Percentiles rank a stretch among this genome's conserved stretches.
These are phyloP conservation scores for Bettongia penicillata DNA, from an alignment of 2,113 vertebrate species.

Conservation along the genomic window DNA sequence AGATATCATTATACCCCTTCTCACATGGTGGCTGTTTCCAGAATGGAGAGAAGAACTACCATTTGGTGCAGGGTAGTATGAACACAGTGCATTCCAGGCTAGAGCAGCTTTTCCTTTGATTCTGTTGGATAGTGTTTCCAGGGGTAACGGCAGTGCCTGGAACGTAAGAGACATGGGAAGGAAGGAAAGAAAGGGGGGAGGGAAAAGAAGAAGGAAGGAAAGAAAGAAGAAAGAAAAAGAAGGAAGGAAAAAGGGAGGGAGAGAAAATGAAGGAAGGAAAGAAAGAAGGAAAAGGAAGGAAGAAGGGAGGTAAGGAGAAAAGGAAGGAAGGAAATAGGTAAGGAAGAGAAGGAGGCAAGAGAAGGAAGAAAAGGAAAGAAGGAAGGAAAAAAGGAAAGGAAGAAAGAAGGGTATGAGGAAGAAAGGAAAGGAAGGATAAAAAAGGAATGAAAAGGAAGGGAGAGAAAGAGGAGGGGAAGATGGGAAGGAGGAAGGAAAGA, in stretches of 20 bases:
- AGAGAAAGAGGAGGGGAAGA: neutral
- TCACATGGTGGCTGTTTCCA: neutral
- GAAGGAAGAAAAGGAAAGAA: neutral
- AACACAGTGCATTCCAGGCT: neutral
- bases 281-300: neutral
- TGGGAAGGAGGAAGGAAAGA: too few species aligned
- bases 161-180: neutral
- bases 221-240: too few species aligned
- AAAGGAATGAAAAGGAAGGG: neutral
- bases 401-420: too few species aligned
- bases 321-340: too few species aligned
- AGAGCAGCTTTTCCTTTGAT: neutral
- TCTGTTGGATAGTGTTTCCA: neutral
- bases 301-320: neutral
- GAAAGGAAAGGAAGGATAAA: too few species aligned
- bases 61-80: neutral
- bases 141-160: neutral
- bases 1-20: neutral
- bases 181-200: neutral
- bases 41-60: neutral
- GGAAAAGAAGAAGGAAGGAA: neutral
- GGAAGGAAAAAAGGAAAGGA: too few species aligned
- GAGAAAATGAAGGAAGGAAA: neutral
- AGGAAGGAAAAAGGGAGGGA: neutral
- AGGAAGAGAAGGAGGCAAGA: too few species aligned